Evolutionary conservation across 2,797 vertebrate species (phyloP).

Genomic region (Scleropages formosus): DNA sequence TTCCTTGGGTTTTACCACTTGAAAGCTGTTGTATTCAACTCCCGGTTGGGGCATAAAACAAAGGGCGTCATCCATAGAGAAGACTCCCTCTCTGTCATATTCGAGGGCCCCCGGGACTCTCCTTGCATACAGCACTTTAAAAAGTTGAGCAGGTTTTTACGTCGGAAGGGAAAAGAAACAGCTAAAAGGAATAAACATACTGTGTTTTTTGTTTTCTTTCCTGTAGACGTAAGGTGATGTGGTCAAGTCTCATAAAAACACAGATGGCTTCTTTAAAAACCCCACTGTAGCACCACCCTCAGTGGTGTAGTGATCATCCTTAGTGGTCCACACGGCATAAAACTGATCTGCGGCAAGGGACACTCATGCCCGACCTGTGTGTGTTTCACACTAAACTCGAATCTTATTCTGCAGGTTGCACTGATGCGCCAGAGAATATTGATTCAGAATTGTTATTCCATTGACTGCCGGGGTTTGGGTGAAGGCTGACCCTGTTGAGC

Average conservation of each 20-base stretch:
- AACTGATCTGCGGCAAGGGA: not conserved
- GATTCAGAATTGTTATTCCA: conserved; percentile 52
- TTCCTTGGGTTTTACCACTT: conserved; percentile 16
- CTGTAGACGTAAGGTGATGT: not conserved
- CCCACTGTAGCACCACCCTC: not conserved
- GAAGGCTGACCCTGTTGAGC: conserved; percentile 27
- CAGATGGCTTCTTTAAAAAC: not conserved
- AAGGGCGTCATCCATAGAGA: conserved; percentile 8
- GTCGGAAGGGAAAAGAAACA: not conserved
- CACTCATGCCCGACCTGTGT: not conserved
- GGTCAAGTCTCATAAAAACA: not conserved
- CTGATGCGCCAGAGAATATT: conserved; percentile 46
- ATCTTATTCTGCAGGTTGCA: conserved; percentile 46
- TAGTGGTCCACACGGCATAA: not conserved
- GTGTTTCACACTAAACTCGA: not conserved
- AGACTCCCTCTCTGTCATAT: not conserved
- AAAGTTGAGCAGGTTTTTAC: not conserved
- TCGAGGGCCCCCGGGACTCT: not conserved
- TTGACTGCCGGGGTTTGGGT: conserved; percentile 44
- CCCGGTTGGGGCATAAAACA: conserved; percentile 33
- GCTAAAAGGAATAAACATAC: not conserved
- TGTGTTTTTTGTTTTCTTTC: not conserved
- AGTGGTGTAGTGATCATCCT: not conserved
- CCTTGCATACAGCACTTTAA: not conserved
- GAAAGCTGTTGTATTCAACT: conserved; percentile 45